Percentiles rank a stretch among this genome's conserved stretches.
Evolutionary conservation across 2,797 vertebrate species (phyloP).

Genomic region (Rhinogobio ventralis): DNA sequence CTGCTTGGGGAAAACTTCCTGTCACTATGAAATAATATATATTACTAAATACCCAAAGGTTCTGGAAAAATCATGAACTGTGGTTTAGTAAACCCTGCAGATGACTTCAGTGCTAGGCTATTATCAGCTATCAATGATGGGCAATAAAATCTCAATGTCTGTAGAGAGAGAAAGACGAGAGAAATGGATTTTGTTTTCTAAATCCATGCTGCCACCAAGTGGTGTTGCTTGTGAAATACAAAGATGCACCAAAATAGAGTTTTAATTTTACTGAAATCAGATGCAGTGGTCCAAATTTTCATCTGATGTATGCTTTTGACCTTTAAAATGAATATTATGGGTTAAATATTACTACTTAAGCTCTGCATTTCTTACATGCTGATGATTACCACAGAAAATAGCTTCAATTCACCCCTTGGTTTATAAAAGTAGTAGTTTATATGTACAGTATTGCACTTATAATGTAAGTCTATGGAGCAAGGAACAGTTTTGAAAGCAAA

Average conservation of each 20-base stretch:
- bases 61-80: not conserved
- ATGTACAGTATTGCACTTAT: not conserved
- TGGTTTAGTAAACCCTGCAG: not conserved
- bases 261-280: not conserved
- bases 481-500: not conserved
- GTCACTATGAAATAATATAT: not conserved
- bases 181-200: not conserved
- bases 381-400: not conserved
- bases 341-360: not conserved
- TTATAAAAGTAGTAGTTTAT: not conserved
- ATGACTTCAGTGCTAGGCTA: not conserved
- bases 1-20: not conserved
- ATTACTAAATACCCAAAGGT: not conserved
- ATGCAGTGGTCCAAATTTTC: not conserved
- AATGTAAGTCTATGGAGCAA: not conserved
- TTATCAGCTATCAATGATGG: not conserved
- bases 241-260: not conserved
- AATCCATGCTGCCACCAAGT: slow-evolving; percentile 59
- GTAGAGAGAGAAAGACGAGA: not conserved
- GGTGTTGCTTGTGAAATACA: slow-evolving; percentile 8
- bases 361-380: not conserved
- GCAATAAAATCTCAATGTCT: not conserved
- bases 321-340: not conserved
- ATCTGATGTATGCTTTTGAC: not conserved
- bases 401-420: not conserved